These are phyloP conservation scores for Temnothorax rugatulus DNA, from an alignment of 2,888 invertebrate genomes.

Conservation along the genomic window DNA sequence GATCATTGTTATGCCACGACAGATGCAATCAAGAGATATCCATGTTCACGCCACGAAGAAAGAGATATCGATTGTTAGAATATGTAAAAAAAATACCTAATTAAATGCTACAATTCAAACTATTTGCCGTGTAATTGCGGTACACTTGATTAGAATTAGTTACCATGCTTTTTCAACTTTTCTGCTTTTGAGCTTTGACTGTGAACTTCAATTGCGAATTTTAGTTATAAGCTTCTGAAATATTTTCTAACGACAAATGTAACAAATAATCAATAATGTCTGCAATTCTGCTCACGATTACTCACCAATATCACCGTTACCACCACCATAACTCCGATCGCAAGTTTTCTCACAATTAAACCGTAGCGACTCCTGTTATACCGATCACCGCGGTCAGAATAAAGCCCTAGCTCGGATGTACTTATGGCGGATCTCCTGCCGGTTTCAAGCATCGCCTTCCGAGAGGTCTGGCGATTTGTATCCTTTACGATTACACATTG, in stretches of 20 bases:
- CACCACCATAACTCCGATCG: slow-evolving; percentile 84
- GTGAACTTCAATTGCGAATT: neutral
- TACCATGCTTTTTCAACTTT: neutral
- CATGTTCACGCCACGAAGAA: neutral
- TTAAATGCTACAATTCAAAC: neutral
- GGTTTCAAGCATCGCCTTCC: slow-evolving; percentile 80
- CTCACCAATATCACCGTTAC: slow-evolving; percentile 84
- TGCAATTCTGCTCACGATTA: slow-evolving; percentile 43
- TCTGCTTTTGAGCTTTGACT: neutral
- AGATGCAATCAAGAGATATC: neutral
- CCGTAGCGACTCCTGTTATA: slow-evolving; percentile 81
- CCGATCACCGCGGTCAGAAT: slow-evolving; percentile 83
- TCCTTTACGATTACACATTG: slow-evolving; percentile 64
- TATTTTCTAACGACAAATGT: neutral
- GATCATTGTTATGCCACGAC: neutral
- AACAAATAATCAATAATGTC: slow-evolving; percentile 2
- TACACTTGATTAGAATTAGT: neutral
- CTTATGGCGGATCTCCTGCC: slow-evolving; percentile 83
- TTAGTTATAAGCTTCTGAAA: neutral
- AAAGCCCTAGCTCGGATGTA: slow-evolving; percentile 85
- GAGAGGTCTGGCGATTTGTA: slow-evolving; percentile 46
- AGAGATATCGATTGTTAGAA: neutral
- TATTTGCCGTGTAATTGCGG: neutral
- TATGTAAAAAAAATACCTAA: neutral
- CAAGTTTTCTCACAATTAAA: slow-evolving; percentile 80